Evolutionary conservation across 1,140 invertebrate species (phyloP).

Genomic region (Lepidurus apus): DNA sequence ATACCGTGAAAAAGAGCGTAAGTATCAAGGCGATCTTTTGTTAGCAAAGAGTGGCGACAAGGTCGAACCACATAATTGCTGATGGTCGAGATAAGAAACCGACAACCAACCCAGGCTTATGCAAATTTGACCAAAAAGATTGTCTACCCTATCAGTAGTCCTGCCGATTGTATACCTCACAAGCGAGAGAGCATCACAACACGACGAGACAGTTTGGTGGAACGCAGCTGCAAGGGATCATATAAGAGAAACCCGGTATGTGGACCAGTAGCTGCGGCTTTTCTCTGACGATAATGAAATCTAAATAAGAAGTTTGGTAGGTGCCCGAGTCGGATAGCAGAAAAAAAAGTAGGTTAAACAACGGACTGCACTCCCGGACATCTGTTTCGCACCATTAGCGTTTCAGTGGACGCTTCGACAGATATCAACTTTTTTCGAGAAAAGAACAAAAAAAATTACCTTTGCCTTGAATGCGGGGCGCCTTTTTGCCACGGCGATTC

Average conservation of each 20-base stretch:
- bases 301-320: not conserved
- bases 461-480: conserved; percentile 25
- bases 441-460: conserved; percentile 26
- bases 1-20: too few relatives aligned
- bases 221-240: not conserved
- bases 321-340: not conserved
- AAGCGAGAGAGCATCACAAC: not conserved
- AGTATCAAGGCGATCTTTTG: too few relatives aligned
- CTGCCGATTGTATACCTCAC: too few relatives aligned
- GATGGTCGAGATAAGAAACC: too few relatives aligned
- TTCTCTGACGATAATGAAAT: conserved; percentile 10
- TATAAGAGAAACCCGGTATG: conserved; percentile 6
- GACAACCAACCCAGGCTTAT: too few relatives aligned
- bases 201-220: not conserved
- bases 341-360: conserved; percentile 19
- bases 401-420: not conserved
- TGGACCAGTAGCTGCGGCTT: not conserved
- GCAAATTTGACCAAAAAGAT: too few relatives aligned
- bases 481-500: conserved; percentile 29
- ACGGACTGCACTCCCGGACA: not conserved
- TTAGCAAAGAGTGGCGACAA: too few relatives aligned
- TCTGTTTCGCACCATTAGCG: not conserved
- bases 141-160: too few relatives aligned
- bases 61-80: too few relatives aligned
- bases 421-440: not conserved